Conservation (phyloP, 1,140 invertebrate genomes). For the Calliphora vicina region DNA sequence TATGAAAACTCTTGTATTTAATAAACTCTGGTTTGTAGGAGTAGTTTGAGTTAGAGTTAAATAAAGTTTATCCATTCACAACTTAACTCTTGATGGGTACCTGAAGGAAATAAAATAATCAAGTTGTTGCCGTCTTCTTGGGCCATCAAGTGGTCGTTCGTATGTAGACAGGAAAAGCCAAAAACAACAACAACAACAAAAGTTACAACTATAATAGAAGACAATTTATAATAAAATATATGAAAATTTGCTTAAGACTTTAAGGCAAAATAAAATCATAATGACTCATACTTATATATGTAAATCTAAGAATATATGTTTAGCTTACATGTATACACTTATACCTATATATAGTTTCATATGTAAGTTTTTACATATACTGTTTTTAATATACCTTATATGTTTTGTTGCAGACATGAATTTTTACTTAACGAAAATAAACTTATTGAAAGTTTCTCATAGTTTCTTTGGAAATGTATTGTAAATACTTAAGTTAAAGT, state of each 20-base stretch:
- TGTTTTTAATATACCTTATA: too few relatives aligned
- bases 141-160: neutral
- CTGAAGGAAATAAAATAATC: neutral
- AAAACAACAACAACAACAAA: neutral
- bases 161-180: neutral
- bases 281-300: neutral
- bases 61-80: slow-evolving; percentile 9
- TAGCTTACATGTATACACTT: neutral
- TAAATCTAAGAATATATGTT: neutral
- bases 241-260: neutral
- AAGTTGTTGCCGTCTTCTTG: neutral
- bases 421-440: neutral
- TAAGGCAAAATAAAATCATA: neutral
- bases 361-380: too few relatives aligned
- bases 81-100: slow-evolving; percentile 5
- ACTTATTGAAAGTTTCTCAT: neutral
- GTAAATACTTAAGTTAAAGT: too few relatives aligned
- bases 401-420: too few relatives aligned
- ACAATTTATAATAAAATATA: too few relatives aligned
- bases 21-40: neutral
- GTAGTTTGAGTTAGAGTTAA: neutral
- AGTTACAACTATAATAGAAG: neutral
- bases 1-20: neutral
- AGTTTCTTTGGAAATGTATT: too few relatives aligned
- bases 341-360: neutral